Conservation (phyloP, 2,113 vertebrate species). For the Beaufortia kweichowensis region DNA sequence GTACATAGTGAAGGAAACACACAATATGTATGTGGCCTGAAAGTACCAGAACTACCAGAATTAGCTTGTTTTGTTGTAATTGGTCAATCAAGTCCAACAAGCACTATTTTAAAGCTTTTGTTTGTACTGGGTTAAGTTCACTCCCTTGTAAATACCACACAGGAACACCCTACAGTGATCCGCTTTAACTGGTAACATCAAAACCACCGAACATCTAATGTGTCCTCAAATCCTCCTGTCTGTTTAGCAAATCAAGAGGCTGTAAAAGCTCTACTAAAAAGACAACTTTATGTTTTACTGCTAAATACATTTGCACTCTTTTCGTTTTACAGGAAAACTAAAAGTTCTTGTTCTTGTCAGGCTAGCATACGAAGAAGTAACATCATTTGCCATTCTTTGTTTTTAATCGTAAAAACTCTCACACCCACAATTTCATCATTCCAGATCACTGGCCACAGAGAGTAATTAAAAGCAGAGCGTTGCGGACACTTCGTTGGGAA, state of each 20-base stretch:
- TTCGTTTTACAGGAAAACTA: constrained; percentile 44
- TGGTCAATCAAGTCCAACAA: neutral
- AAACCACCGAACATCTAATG: constrained; percentile 5
- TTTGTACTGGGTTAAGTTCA: neutral
- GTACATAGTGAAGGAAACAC: too few species aligned
- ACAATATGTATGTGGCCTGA: too few species aligned
- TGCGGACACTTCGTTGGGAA: constrained; percentile 26
- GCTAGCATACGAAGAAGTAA: constrained; percentile 42
- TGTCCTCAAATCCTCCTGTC: neutral
- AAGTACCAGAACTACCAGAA: too few species aligned
- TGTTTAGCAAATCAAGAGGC: constrained; percentile 25
- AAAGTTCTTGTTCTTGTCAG: constrained; percentile 40
- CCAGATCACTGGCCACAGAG: constrained; percentile 59
- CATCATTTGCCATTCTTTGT: constrained; percentile 53
- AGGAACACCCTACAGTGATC: neutral
- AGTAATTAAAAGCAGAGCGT: constrained; percentile 60
- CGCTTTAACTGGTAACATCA: neutral
- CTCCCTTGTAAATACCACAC: neutral
- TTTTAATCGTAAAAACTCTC: constrained; percentile 56
- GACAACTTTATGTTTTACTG: constrained; percentile 12
- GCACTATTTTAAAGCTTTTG: neutral
- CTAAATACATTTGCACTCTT: constrained; percentile 39
- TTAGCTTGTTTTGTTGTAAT: neutral
- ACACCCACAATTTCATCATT: constrained; percentile 65
- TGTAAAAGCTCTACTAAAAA: constrained; percentile 17